These are phyloP conservation scores for Dryoscopus gambensis DNA, from an alignment of 2,113 vertebrate genomes.

Conservation along the genomic window DNA sequence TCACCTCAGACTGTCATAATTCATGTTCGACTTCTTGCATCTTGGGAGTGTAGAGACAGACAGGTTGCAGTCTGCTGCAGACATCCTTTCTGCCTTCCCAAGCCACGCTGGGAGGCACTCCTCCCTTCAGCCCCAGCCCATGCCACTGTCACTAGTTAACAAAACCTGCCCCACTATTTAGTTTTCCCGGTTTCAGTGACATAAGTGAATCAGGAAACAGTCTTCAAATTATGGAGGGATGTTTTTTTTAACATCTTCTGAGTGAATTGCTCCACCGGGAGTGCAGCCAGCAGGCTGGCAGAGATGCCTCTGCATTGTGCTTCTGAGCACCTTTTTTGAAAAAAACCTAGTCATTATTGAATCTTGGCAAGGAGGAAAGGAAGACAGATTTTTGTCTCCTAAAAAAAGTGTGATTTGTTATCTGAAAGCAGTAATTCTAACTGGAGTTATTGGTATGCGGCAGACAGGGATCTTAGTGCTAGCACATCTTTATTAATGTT, in stretches of 20 bases:
- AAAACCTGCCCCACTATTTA: neutral
- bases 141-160: neutral
- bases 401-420: neutral
- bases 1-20: neutral
- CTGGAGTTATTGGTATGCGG: neutral
- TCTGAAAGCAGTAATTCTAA: slow-evolving; percentile 30
- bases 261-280: neutral
- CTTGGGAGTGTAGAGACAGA: neutral
- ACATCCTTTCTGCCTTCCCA: neutral
- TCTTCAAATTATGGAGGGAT: neutral
- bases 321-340: neutral
- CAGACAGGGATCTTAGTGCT: neutral
- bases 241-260: neutral
- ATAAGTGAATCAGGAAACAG: neutral
- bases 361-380: neutral
- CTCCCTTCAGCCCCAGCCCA: neutral
- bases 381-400: neutral
- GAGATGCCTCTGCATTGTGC: neutral
- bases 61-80: neutral
- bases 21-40: neutral
- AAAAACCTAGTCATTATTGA: neutral
- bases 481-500: slow-evolving; percentile 26
- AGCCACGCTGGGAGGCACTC: neutral
- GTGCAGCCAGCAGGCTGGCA: neutral
- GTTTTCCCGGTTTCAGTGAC: neutral